These are phyloP conservation scores for Scatophagus argus DNA, from an alignment of 2,113 vertebrate species.

Conservation along the genomic window DNA sequence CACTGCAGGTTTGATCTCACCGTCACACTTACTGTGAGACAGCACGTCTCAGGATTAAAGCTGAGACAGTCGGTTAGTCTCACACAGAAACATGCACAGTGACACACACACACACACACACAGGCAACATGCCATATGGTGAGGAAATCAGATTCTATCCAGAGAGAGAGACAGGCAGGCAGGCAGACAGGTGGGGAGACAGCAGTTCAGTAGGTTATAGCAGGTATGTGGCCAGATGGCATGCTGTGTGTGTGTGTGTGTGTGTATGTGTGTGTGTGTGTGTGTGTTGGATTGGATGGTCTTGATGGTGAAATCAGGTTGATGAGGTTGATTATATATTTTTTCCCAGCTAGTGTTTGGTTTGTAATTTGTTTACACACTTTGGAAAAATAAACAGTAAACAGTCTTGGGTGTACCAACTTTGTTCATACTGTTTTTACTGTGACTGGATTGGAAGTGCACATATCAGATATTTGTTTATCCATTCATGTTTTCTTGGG, in stretches of 20 bases:
- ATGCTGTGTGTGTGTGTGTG: slow-evolving; percentile 13
- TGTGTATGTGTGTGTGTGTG: slow-evolving; percentile 22
- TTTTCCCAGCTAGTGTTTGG: background rate
- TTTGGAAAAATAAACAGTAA: background rate
- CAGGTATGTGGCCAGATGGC: slow-evolving; percentile 76
- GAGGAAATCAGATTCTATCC: slow-evolving; percentile 75
- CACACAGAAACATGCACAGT: slow-evolving; percentile 24
- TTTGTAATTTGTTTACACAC: slow-evolving; percentile 12
- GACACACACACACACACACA: slow-evolving; percentile 45
- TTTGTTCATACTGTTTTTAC: background rate
- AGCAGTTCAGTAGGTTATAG: slow-evolving; percentile 69
- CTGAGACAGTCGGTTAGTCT: slow-evolving; percentile 3
- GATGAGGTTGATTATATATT: background rate
- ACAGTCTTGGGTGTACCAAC: background rate
- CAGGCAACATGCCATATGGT: slow-evolving; percentile 68
- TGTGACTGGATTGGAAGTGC: background rate
- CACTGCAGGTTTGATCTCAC: slow-evolving; percentile 37
- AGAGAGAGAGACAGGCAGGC: slow-evolving; percentile 65
- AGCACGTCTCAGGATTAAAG: slow-evolving; percentile 51
- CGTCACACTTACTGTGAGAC: slow-evolving; percentile 51
- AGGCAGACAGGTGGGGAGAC: slow-evolving; percentile 58
- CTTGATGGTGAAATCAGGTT: background rate
- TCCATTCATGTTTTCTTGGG: too few species aligned
- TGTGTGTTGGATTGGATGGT: slow-evolving; percentile 19
- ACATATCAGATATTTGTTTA: background rate